A percentile compares a stretch with the other conserved stretches of the same genome.
These are phyloP conservation scores for Poeciliopsis occidentalis DNA, from an alignment of 2,113 vertebrate genomes.

Conservation along the genomic window DNA sequence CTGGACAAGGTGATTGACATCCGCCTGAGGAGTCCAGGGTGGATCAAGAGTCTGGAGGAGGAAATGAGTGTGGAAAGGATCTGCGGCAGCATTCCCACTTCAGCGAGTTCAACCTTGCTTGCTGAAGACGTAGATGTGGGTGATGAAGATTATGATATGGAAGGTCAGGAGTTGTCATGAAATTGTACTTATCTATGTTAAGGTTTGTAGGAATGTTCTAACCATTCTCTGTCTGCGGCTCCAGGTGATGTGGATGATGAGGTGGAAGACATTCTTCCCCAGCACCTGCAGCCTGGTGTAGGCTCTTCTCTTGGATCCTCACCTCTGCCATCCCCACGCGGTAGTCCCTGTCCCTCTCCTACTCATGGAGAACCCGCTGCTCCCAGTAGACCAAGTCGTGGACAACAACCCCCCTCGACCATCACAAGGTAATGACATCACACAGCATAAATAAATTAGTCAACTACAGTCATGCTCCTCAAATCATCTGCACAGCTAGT, in stretches of 20 bases:
- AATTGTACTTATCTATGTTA: not conserved
- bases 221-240: not conserved
- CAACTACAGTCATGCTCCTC: not conserved
- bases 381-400: constrained; percentile 85
- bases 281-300: constrained; percentile 88
- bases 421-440: constrained; percentile 70
- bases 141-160: constrained; percentile 95
- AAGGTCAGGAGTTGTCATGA: constrained; percentile 80
- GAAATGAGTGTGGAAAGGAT: constrained; percentile 95
- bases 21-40: constrained; percentile 92
- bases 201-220: not conserved
- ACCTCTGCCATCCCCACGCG: constrained; percentile 87
- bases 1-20: constrained; percentile 87
- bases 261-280: constrained; percentile 92
- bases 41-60: constrained; percentile 94
- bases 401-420: constrained; percentile 80
- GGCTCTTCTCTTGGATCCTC: constrained; percentile 84
- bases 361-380: constrained; percentile 85
- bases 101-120: constrained; percentile 93
- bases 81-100: constrained; percentile 86
- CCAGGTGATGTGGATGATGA: constrained; percentile 95
- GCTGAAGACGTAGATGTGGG: constrained; percentile 92
- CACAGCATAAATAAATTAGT: not conserved
- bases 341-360: constrained; percentile 93
- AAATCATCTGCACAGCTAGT: not conserved